A percentile compares a stretch with the other conserved stretches of the same genome.
Conservation (phyloP, 1,140 invertebrate genomes). For the Mercenaria mercenaria region DNA sequence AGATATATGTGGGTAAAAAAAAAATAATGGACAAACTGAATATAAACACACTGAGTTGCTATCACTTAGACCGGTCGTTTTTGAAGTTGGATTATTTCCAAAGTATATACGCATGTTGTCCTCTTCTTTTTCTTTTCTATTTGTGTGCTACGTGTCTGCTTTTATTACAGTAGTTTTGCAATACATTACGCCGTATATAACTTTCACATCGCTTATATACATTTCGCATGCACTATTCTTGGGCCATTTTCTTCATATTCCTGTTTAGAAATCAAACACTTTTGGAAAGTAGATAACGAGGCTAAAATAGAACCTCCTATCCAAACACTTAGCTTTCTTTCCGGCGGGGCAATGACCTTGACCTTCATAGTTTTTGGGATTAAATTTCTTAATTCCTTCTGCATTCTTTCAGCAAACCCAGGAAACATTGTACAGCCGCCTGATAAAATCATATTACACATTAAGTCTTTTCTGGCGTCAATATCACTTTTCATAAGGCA, state of each 20-base stretch:
- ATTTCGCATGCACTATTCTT: constrained; percentile 95
- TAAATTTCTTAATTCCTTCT: constrained; percentile 1
- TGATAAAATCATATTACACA: constrained; percentile 64
- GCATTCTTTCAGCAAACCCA: constrained; percentile 34
- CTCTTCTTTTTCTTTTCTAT: too few relatives aligned
- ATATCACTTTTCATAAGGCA: constrained; percentile 89
- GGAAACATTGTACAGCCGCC: constrained; percentile 69
- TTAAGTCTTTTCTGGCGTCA: constrained; percentile 65
- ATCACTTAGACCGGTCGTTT: too few relatives aligned
- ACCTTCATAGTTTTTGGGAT: constrained; percentile 84
- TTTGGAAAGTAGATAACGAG: constrained; percentile 89
- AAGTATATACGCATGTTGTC: too few relatives aligned
- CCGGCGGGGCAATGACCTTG: constrained; percentile 83
- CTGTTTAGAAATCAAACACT: constrained; percentile 88
- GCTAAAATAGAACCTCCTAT: constrained; percentile 88
- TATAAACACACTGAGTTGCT: too few relatives aligned
- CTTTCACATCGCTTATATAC: too few relatives aligned
- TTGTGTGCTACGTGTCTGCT: too few relatives aligned
- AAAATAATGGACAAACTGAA: too few relatives aligned
- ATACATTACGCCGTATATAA: too few relatives aligned
- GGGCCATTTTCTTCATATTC: constrained; percentile 97
- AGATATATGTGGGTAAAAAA: too few relatives aligned
- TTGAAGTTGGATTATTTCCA: too few relatives aligned
- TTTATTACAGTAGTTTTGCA: too few relatives aligned
- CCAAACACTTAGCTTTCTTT: constrained; percentile 78